Evolutionary conservation across 2,888 invertebrate species (phyloP).

Genomic region (Epiblema foenella): DNA sequence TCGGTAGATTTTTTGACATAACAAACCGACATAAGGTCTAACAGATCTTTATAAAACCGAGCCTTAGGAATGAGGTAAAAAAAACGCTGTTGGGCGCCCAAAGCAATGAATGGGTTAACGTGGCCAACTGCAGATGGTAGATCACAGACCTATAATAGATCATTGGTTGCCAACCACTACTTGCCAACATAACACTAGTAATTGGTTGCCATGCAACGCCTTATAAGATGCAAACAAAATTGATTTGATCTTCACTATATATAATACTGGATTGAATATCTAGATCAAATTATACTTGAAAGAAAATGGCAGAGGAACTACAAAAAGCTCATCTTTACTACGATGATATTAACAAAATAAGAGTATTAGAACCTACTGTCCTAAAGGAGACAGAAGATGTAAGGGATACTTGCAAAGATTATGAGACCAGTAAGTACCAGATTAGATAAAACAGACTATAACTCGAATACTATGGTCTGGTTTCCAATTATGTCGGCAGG

Average conservation of each 20-base stretch:
- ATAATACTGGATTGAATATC: neutral
- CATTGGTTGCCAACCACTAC: neutral
- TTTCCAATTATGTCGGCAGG: neutral
- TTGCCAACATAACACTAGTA: too few species aligned
- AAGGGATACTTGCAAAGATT: conserved; percentile 94
- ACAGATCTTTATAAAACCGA: too few species aligned
- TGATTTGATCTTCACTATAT: neutral
- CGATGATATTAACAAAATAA: conserved; percentile 91
- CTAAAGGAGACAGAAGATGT: conserved; percentile 92
- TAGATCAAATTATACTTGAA: neutral
- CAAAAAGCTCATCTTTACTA: conserved; percentile 92
- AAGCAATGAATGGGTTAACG: too few species aligned
- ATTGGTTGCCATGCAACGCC: conserved; percentile 1
- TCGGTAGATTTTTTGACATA: too few species aligned
- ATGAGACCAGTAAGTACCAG: conserved; percentile 89
- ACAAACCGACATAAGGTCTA: too few species aligned
- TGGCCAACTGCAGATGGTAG: neutral
- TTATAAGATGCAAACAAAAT: neutral
- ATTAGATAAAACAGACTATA: neutral
- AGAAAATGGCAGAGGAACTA: conserved; percentile 88
- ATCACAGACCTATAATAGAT: too few species aligned
- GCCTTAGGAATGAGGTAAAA: too few species aligned
- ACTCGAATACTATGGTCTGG: neutral
- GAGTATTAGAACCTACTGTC: conserved; percentile 88
- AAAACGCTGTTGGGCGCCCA: too few species aligned